Evolutionary conservation across 2,797 vertebrate species (phyloP), one percentile per base, ranked within the genome.

Genomic region (Hapalemur alaotrensis): DNA sequence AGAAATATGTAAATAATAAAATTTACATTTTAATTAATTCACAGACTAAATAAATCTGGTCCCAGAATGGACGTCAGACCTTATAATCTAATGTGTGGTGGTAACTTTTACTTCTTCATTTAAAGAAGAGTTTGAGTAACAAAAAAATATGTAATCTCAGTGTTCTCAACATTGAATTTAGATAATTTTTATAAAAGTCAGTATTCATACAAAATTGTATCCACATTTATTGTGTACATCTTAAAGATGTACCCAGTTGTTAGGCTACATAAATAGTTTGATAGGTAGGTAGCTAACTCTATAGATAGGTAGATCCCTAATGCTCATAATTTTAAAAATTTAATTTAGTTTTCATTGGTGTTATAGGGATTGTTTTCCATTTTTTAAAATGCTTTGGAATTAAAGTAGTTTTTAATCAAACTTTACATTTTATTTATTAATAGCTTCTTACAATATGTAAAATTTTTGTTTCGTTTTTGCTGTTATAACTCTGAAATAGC

Each of bases 261-360:
- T 93, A 32, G 35, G 22, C 41, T 72, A 8, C 41, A 3, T 61
- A 63, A 65, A n/a, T 86, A 87, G 54, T 17, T 82, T 87, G 43
- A 50, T 84, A 86, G 59, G 5, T 93, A 38, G 22, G 3, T 79
- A 88, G 48, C 22, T 89, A 70, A 9, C 13, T 63, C 89, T 52
- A 59, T 73, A 82, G 46, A 3, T 93, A 46, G 35, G 15, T 80
- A 80, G 32, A 30, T 72, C 22, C 41, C 11, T 79, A 61, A 73
- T 61, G 54, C 69, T 50, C 22, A 35, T 84, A 78, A 65, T 89
- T 95, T 65, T 0, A 22, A 93, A 79, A 91, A 30, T 7, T 57
- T 72, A 95, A 78, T 89, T 95, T 52, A 91, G 13, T 69, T 87
- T 95, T 93, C 59, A 82, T 69, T 48, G 72, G 9, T 76, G 28